phyloP scores from a whole-genome alignment of 2,797 vertebrate genomes.

The Aplochiton taeniatus region DNA sequence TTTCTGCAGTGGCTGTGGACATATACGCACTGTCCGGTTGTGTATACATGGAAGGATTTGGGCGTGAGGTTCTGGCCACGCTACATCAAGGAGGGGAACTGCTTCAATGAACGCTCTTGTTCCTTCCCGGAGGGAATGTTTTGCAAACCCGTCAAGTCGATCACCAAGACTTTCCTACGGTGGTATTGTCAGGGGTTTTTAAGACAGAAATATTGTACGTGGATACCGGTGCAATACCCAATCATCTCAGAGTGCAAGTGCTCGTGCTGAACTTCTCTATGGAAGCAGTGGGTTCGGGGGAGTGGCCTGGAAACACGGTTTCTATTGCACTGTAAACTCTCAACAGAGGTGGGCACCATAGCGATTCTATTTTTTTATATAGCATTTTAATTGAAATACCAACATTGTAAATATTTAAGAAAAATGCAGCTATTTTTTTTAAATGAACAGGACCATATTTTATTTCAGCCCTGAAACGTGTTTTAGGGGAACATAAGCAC shows the following conservation, averaged over 20 bases:
- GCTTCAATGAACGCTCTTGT: conserved; percentile 88
- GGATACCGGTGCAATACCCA: conserved; percentile 94
- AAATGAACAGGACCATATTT: conserved; percentile 91
- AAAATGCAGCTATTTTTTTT: conserved; percentile 87
- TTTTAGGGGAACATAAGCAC: conserved; percentile 68
- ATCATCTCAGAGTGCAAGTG: conserved; percentile 96
- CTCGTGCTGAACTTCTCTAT: conserved; percentile 81
- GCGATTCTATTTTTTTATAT: conserved; percentile 98
- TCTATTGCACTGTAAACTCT: conserved; percentile 87
- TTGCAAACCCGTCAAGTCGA: conserved; percentile 88
- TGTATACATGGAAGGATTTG: conserved; percentile 91
- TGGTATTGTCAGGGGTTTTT: conserved; percentile 96
- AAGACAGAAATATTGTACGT: conserved; percentile 91
- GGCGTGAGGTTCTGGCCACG: conserved; percentile 92
- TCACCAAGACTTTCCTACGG: conserved; percentile 90
- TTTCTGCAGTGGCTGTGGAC: conserved; percentile 92
- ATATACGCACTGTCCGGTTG: conserved; percentile 88
- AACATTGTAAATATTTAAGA: conserved; percentile 83
- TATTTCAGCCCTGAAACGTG: conserved; percentile 73
- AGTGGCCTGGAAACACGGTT: conserved; percentile 72
- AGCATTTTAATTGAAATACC: conserved; percentile 88
- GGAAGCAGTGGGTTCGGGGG: conserved; percentile 30
- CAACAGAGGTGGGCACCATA: conserved; percentile 83
- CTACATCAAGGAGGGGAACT: conserved; percentile 91
- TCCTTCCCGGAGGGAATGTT: conserved; percentile 93